These are phyloP conservation scores for Dunckerocampus dactyliophorus DNA, from an alignment of 2,113 vertebrate species.

Conservation along the genomic window DNA sequence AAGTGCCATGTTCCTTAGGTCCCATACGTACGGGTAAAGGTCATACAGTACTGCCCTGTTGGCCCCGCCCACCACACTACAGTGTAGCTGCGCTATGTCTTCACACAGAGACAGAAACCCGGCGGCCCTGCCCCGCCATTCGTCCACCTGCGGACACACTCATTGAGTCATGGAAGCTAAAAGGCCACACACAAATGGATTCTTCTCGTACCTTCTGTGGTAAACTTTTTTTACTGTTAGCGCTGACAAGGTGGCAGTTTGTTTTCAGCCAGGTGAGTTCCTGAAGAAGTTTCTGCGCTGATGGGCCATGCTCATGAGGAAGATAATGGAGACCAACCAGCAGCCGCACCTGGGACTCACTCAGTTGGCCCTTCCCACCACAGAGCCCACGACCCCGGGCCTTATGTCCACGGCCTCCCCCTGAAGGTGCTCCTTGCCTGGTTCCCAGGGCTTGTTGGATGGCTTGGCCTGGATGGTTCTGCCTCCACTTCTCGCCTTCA, in stretches of 20 bases:
- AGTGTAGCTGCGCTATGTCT: constrained; percentile 72
- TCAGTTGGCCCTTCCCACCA: constrained; percentile 65
- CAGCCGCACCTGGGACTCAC: constrained; percentile 72
- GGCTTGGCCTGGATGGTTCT: constrained; percentile 7
- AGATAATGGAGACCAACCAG: constrained; percentile 82
- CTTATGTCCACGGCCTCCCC: constrained; percentile 44
- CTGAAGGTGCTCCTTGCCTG: constrained; percentile 22
- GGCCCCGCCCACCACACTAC: constrained; percentile 71
- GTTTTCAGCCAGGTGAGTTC: constrained; percentile 78
- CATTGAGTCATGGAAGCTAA: too few relatives aligned
- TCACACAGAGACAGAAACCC: constrained; percentile 72
- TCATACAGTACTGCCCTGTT: constrained; percentile 79
- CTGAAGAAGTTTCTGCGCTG: constrained; percentile 73
- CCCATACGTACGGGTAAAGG: constrained; percentile 86
- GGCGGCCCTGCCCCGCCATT: constrained; percentile 70
- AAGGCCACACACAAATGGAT: not conserved
- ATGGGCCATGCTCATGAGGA: constrained; percentile 76
- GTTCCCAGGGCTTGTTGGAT: constrained; percentile 33
- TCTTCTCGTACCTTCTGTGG: constrained; percentile 64
- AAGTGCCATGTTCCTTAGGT: constrained; percentile 79
- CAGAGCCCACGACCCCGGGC: constrained; percentile 41
- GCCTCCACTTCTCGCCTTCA: constrained; percentile 38
- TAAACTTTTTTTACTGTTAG: constrained; percentile 65
- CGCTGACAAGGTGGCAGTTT: constrained; percentile 72
- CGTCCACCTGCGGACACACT: constrained; percentile 48